Evolutionary conservation across 2,888 invertebrate species (phyloP).

Genomic region (Chamaedrilus cognettii): DNA sequence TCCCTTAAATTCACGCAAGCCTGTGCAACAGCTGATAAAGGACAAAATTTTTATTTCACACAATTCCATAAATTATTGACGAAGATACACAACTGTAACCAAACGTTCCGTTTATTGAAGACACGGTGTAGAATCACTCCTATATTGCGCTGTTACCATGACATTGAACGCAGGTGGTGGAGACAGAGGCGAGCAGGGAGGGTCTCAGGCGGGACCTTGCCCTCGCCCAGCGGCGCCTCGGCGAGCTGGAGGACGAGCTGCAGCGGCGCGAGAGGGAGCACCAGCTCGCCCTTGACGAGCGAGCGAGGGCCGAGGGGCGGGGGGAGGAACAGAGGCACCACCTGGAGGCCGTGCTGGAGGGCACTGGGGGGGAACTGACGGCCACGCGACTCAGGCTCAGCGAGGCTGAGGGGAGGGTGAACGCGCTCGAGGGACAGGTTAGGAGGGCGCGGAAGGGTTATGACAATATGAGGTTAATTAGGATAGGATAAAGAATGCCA

Average conservation of each 20-base stretch:
- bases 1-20: too few species aligned
- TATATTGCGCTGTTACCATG: too few species aligned
- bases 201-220: constrained; percentile 81
- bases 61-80: too few species aligned
- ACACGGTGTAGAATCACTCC: too few species aligned
- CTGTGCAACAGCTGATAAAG: too few species aligned
- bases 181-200: constrained; percentile 80
- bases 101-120: too few species aligned
- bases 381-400: constrained; percentile 42
- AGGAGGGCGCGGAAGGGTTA: too few species aligned
- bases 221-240: constrained; percentile 75
- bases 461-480: too few species aligned
- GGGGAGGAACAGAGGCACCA: constrained; percentile 86
- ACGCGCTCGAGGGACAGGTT: constrained; percentile 83
- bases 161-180: constrained; percentile 72
- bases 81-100: too few species aligned
- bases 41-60: too few species aligned
- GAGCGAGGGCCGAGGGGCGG: constrained; percentile 81
- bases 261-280: constrained; percentile 82
- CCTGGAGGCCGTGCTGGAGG: constrained; percentile 80
- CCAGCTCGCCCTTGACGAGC: constrained; percentile 82
- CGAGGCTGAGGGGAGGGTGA: constrained; percentile 76
- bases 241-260: constrained; percentile 70
- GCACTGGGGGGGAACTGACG: constrained; percentile 81
- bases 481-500: too few species aligned